phyloP scores from a whole-genome alignment of 2,888 invertebrate genomes.

The Xestia xanthographa region DNA sequence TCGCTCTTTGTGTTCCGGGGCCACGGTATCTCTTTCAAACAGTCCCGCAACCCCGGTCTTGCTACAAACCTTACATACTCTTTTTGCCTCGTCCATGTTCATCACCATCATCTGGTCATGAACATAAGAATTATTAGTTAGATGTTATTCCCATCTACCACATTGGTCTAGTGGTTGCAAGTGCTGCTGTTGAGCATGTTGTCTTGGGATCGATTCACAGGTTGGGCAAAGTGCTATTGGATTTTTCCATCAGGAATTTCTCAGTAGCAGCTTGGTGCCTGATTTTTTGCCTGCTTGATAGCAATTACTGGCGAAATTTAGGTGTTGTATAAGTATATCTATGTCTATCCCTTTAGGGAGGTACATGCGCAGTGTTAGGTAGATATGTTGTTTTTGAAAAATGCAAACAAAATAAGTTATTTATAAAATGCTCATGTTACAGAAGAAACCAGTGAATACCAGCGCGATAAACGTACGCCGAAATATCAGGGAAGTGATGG shows the following conservation, averaged over 20 bases:
- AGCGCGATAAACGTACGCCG: constrained; percentile 93
- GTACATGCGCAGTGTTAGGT: not conserved
- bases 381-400: not conserved
- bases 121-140: not conserved
- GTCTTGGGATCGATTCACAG: not conserved
- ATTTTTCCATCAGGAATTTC: not conserved
- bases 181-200: not conserved
- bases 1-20: too few relatives aligned
- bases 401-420: not conserved
- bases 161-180: not conserved
- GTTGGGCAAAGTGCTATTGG: not conserved
- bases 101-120: too few relatives aligned
- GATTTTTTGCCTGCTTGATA: not conserved
- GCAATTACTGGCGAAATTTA: not conserved
- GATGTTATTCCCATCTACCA: not conserved
- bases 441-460: constrained; percentile 84
- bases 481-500: constrained; percentile 98
- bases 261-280: not conserved
- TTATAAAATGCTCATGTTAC: constrained; percentile 61
- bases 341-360: too few relatives aligned
- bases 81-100: too few relatives aligned
- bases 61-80: too few relatives aligned
- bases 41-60: too few relatives aligned
- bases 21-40: too few relatives aligned
- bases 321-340: not conserved